Conservation (phyloP, 2,113 vertebrate genomes). For the Rhizomys pruinosus region DNA sequence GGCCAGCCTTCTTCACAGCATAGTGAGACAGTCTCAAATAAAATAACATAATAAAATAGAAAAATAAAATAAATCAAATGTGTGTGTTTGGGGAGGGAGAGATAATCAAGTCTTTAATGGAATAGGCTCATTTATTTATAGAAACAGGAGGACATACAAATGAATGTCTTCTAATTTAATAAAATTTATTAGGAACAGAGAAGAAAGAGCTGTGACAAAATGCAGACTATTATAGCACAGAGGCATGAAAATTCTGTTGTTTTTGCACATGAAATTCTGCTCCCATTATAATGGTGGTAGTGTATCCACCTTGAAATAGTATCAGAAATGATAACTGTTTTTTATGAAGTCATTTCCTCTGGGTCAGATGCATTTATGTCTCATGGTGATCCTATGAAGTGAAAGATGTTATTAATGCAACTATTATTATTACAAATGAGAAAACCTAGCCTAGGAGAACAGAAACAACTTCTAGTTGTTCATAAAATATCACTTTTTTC, state of each 20-base stretch:
- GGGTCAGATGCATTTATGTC: neutral
- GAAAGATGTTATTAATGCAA: neutral
- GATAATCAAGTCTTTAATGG: neutral
- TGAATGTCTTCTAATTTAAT: neutral
- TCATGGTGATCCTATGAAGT: neutral
- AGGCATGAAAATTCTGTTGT: neutral
- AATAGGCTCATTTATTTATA: neutral
- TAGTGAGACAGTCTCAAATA: neutral
- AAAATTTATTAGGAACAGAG: neutral
- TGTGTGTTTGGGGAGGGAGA: neutral
- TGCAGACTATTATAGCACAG: too few relatives aligned
- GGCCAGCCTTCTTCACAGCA: too few relatives aligned
- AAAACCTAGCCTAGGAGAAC: neutral
- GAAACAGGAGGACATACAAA: conserved; percentile 11
- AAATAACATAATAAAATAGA: too few relatives aligned
- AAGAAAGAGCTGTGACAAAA: neutral
- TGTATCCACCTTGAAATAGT: neutral
- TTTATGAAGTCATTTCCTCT: neutral
- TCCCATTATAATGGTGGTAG: neutral
- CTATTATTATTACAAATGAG: neutral
- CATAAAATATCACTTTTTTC: neutral
- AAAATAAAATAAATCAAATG: neutral
- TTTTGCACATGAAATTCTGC: neutral
- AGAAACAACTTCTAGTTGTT: neutral
- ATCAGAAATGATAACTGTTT: neutral